These are phyloP conservation scores for Trichomycterus rosablanca DNA, from an alignment of 2,113 vertebrate genomes.

Conservation along the genomic window DNA sequence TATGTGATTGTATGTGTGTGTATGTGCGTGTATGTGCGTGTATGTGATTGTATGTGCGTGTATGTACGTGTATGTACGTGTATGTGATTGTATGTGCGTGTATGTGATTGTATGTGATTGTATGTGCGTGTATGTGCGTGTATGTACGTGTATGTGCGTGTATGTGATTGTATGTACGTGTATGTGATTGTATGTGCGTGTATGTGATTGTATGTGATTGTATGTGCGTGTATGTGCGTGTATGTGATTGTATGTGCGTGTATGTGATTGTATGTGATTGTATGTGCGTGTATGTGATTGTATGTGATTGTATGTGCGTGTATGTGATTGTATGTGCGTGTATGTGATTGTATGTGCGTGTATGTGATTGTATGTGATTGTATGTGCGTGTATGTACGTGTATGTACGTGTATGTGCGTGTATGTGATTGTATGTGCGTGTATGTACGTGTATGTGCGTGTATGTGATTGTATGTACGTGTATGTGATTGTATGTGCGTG, in stretches of 20 bases:
- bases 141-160: not conserved
- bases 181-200: not conserved
- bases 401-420: not conserved
- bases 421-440: not conserved
- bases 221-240: too few relatives aligned
- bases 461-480: not conserved
- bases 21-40: not conserved
- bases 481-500: not conserved
- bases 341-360: not conserved
- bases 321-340: not conserved
- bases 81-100: not conserved
- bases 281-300: too few relatives aligned
- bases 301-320: not conserved
- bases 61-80: too few relatives aligned
- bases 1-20: not conserved
- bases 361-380: not conserved
- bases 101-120: not conserved
- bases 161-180: not conserved
- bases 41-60: not conserved
- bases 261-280: not conserved
- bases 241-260: not conserved
- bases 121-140: too few relatives aligned
- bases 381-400: too few relatives aligned
- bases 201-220: not conserved
- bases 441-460: not conserved